Percentiles rank a stretch among this genome's conserved stretches.
Evolutionary conservation across 2,797 vertebrate genomes (phyloP).

Genomic region (Buceros bicornis): DNA sequence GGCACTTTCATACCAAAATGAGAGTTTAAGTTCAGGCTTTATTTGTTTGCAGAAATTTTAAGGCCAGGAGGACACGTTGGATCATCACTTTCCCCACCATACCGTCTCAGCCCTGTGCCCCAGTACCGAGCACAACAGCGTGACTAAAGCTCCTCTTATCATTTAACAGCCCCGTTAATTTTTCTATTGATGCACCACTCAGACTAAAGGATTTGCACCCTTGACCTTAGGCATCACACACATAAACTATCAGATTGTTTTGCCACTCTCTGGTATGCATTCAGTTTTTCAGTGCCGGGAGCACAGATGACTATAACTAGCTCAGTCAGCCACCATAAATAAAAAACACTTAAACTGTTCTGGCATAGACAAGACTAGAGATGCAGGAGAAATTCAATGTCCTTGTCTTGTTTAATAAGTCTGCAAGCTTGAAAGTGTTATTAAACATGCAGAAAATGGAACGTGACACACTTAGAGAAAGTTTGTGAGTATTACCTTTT

Average conservation of each 20-base stretch:
- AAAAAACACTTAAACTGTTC: constrained; percentile 54
- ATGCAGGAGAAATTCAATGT: constrained; percentile 32
- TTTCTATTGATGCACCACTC: background rate
- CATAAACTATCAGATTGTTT: constrained; percentile 34
- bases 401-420: constrained; percentile 61
- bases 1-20: background rate
- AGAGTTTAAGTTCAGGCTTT: background rate
- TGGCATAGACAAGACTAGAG: background rate
- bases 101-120: constrained; percentile 2
- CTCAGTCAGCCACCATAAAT: constrained; percentile 54
- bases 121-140: background rate
- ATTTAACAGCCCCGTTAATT: constrained; percentile 63
- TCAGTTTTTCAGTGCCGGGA: background rate
- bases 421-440: constrained; percentile 15
- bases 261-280: background rate
- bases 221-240: constrained; percentile 43
- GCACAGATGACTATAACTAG: constrained; percentile 1
- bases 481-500: background rate
- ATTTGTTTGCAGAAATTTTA: constrained; percentile 18
- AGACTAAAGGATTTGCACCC: constrained; percentile 41
- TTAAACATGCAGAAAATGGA: constrained; percentile 55
- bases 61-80: background rate
- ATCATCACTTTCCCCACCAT: constrained; percentile 20
- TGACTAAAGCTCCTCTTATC: constrained; percentile 45
- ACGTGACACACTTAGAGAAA: constrained; percentile 12